Base-by-base conservation (phyloP, 2,113 vertebrate genomes). In the Pseudopipra pipra region DNA sequence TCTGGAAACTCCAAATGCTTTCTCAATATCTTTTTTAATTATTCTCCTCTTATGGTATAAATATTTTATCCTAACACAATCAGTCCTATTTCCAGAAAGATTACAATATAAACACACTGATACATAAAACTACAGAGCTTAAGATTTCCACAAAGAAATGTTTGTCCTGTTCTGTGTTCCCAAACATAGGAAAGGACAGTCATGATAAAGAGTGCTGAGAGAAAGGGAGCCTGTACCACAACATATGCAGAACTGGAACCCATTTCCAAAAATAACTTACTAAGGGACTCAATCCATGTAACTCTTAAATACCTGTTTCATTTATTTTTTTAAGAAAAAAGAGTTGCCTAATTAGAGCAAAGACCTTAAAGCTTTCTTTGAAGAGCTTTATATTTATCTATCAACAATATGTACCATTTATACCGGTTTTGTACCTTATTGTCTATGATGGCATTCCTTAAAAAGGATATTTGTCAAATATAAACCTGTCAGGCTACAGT, bases 401-500 rank as follows among this genome's bases (percentile, higher is more conserved):
- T 30, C 51, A 59, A 24, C 39, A 66, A 21, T 35, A 85, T 5
- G 6, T 30, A 59, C 35, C 58, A 39, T 67, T 85, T 46, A 58
- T 17, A 51, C 10, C 76, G 39, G 5, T 33, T 63, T 49, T 44
- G 0, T 14, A 52, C 44, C 59, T 81, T 85, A 35, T 4, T 56
- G 33, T 65, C n/a, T 58, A 8, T 37, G 23, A 87, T 54, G 31
- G 24, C 24, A 20, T 44, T 79, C 37, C 71, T 77, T 77, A 24
- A 31, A 86, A 92, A 85, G 43, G 21, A 2, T 44, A 56, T 83
- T 94, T 75, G 90, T 84, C 72, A 67, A 90, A 89, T n/a, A 85
- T 17, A 90, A 87, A 91, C 72, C 72, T 68, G 71, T 17, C 77
- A 75, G 59, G 93, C 72, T 91, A 58, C 41, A 94, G 94, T 8